Evolutionary conservation across 2,113 vertebrate species (phyloP), one percentile per base, ranked within the genome.

Genomic region (Salvator merianae): DNA sequence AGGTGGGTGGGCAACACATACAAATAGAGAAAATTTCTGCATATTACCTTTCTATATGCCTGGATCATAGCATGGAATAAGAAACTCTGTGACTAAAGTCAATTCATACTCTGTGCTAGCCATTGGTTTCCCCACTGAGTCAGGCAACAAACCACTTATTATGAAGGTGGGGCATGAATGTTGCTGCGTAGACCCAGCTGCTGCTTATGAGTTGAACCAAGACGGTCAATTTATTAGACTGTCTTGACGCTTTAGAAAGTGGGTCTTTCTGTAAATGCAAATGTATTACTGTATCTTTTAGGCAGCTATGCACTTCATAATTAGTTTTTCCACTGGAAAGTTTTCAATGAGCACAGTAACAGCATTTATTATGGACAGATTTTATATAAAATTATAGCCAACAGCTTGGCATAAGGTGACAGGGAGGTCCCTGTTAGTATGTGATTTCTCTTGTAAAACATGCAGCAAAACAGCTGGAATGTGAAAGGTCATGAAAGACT

Each of bases 311-410:
- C 8, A 77, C 7, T 1, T 0, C 77, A 38, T 82, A 87, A 84
- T n/a, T 85, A 78, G 55, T 50, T 91, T 91, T 90, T 88, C 71
- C 79, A 77, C 84, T 83, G 32, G 79, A 82, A 73, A 34, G 20
- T 85, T 90, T 93, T 87, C 87, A 93, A 87, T 86, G 84, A 77
- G 36, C 69, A 68, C 7, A 71, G 55, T 88, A 83, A 94, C 90
- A 85, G 85, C 2, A 0, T 87, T 78, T 72, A 83, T 82, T 81
- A 77, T 38, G 47, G 68, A 74, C 86, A 53, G 65, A 77, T 86
- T 84, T 84, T 77, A 84, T 77, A 81, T 70, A 77, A 83, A 88
- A 79, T 43, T 88, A 79, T 73, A 92, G 43, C 30, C 34, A 0
- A n/a, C 77, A 83, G 26, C 12, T 75, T 92, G 77, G 88, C 70